A percentile compares a stretch with the other conserved stretches of the same genome.
These are phyloP conservation scores for Terebella lapidaria DNA, from an alignment of 2,888 invertebrate species.

Conservation along the genomic window DNA sequence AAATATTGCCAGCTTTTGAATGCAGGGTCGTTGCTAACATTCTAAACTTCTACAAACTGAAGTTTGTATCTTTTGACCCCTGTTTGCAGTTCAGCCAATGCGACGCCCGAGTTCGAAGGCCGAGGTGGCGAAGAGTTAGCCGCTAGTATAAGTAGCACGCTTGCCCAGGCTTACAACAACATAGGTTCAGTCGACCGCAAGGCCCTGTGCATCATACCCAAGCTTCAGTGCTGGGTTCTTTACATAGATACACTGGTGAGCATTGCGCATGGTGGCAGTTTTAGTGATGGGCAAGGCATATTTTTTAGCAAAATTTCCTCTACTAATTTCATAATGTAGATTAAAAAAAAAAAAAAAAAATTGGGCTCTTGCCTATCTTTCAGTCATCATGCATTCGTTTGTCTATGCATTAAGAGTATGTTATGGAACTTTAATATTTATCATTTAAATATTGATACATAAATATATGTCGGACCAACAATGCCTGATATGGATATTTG, in stretches of 20 bases:
- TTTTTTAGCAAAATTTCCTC: background rate
- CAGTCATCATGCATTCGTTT: too few species aligned
- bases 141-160: conserved; percentile 72
- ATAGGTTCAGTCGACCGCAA: conserved; percentile 71
- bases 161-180: conserved; percentile 76
- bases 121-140: conserved; percentile 89
- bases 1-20: too few species aligned
- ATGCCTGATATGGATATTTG: too few species aligned
- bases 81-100: conserved; percentile 83
- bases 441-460: too few species aligned
- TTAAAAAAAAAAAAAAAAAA: background rate
- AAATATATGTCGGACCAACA: too few species aligned
- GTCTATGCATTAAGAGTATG: too few species aligned
- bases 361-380: conserved; percentile 1
- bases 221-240: conserved; percentile 89
- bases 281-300: background rate
- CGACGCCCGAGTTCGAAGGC: conserved; percentile 93
- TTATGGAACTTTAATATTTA: too few species aligned
- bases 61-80: background rate
- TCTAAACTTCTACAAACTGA: too few species aligned
- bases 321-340: too few species aligned
- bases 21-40: too few species aligned
- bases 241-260: conserved; percentile 84
- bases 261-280: too few species aligned
- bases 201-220: conserved; percentile 75